Evolutionary conservation across 1,140 invertebrate species (phyloP), one percentile per base, ranked within the genome.

Genomic region (Euura saliciscinereae): DNA sequence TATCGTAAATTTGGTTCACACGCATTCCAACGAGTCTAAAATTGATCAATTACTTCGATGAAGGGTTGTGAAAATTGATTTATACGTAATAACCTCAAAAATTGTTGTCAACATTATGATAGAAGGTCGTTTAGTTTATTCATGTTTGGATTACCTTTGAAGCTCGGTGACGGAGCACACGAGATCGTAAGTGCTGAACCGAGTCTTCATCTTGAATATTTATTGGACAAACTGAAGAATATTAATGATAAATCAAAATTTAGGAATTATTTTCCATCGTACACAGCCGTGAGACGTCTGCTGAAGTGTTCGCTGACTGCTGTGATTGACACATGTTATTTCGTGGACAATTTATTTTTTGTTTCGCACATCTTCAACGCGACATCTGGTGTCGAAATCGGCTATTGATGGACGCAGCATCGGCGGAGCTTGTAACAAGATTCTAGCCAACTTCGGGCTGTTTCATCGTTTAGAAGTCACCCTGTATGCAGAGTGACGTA

Each of bases 1-100:
- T 93, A 86, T 99, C 98, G 88, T 99, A 99, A 13, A 99, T 92
- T 89, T 99, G 98, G 83, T 96, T 95, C 1, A 99, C 96, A 81
- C 98, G 89, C 93, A 98, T 94, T 44, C 97, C 97, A 77, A 97
- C 87, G 71, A 96, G 89, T 77, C 96, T 97, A 81, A 72, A 89
- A 28, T 28, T 87, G 78, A 76, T 71, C 76, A 77, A 76, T 71
- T 70, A 69, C 68, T 74, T 74, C 44, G 74, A 71, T 72, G 71
- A 73, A 43, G 44, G 1, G 59, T 72, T 43, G 6, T 46, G 44
- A 42, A 51, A 65, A 10, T 2, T 45, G 6, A 73, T 6, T 65
- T 3, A 73, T 59, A 66, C 68, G 28, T 13, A 11, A 67, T 67
- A 44, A 44, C 66, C 43, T 67, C 0, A 67, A 28, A 44, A 11